Evolutionary conservation across 1,140 invertebrate species (phyloP), one percentile per base, ranked within the genome.

Genomic region (Mylabris phalerata): DNA sequence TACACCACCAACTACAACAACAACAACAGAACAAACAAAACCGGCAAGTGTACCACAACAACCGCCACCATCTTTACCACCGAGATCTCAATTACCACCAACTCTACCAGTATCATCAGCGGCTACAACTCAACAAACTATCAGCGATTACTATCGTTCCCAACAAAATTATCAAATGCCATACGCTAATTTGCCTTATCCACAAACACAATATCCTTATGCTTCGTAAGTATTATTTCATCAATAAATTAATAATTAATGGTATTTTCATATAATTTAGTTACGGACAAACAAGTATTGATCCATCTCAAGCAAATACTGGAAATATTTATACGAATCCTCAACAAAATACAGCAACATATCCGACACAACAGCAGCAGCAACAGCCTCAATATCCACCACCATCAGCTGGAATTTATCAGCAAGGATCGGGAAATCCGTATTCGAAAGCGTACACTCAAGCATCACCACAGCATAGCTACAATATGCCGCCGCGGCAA

Each of bases 381-480:
- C 32, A 32, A 32, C 32, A 32, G 32, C 32, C 32, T 5, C 32
- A 32, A 32, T 71, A 71, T 41, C 61, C 57, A 39, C 60, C 57
- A 42, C 60, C 65, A 44, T 64, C 69, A 38, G 60, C 60, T 40
- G 50, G 62, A 9, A 57, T 67, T 4, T 66, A 70, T 63, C 32
- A 32, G 32, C 63, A 66, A 50, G 63, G 61, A 13, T 65, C 64
- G 57, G 64, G 59, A 26, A 72, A 73, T 59, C 70, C 71, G 3
- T 73, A 73, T 54, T 70, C 71, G 25, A 73, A 73, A 50, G 66
- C 57, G 32, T 73, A 70, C 55, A 64, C 61, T 2, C 69, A 71
- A 55, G 62, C 70, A 13, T 65, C 69, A 9, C 67, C 70, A 10
- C 68, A 69, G 47, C 71, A 73, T 55, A 64, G 61, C 11, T 67